A percentile compares a stretch with the other conserved stretches of the same genome.
These are phyloP conservation scores for Porites cylindrica DNA, from an alignment of 92 coral and sea anemone species.

Conservation along the genomic window DNA sequence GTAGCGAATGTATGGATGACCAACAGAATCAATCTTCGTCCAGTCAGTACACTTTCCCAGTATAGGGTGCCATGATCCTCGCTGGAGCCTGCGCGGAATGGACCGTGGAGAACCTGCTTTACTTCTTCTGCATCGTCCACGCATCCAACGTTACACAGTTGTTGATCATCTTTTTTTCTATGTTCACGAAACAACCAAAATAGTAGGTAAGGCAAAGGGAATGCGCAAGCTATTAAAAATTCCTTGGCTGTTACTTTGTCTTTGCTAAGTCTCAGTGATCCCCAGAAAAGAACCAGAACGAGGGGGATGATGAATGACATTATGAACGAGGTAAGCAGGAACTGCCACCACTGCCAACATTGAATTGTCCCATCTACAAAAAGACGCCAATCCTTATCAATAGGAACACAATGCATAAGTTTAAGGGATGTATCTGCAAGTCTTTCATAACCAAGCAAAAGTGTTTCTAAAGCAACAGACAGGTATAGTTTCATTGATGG, in stretches of 20 bases:
- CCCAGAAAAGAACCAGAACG: slow-evolving; percentile 45
- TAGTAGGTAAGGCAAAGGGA: slow-evolving; percentile 39
- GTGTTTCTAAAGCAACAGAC: slow-evolving; percentile 43
- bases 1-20: slow-evolving; percentile 26
- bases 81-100: slow-evolving; percentile 36
- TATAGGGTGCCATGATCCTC: slow-evolving; percentile 35
- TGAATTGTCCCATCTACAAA: slow-evolving; percentile 53
- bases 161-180: not conserved
- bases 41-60: slow-evolving; percentile 70
- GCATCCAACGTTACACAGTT: not conserved
- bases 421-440: slow-evolving; percentile 54
- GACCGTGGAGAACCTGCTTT: slow-evolving; percentile 42
- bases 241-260: slow-evolving; percentile 43
- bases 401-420: slow-evolving; percentile 48
- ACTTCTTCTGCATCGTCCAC: slow-evolving; percentile 23
- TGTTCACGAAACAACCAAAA: slow-evolving; percentile 5
- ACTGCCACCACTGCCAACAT: slow-evolving; percentile 74
- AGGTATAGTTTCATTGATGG: slow-evolving; percentile 29
- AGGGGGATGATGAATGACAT: slow-evolving; percentile 42
- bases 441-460: slow-evolving; percentile 59
- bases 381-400: slow-evolving; percentile 29
- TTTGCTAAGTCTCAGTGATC: slow-evolving; percentile 39
- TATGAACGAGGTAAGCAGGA: slow-evolving; percentile 20
- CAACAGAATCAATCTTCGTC: slow-evolving; percentile 49
- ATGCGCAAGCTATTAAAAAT: slow-evolving; percentile 36